Base-by-base conservation (phyloP, 2,888 invertebrate genomes). In the Drosophila ustulata region DNA sequence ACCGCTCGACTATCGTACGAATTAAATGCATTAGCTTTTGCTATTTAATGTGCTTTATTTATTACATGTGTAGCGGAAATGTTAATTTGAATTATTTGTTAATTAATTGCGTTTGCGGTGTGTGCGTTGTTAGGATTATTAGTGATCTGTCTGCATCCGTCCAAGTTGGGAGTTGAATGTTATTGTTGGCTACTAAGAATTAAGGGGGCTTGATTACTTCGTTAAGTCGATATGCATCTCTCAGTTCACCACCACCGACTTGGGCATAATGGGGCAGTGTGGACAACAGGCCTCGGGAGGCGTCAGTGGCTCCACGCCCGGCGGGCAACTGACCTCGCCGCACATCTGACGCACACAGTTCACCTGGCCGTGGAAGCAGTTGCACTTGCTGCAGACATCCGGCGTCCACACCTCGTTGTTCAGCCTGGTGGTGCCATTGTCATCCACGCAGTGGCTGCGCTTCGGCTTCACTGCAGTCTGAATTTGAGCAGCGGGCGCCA, bases 381-480 rank as follows among this genome's bases (percentile, higher is more conserved):
- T 90, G 75, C 94, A 94, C 64, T 92, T 91, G 50, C 93, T 93
- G 80, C 94, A 94, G 30, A 90, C 91, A 75, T 93, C 93, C 63
- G 90, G 90, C 5, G 90, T 83, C 94, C 94, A 94, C 43, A 91
- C 88, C 78, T 94, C 93, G 64, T 93, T 93, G 78, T 93, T 92
- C 50, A 92, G 80, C 41, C 93, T 91, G 50, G 91, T 90, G 41
- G 88, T 91, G 18, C 93, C 93, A 6, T 89, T 91, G 39, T 90
- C 89, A 74, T 93, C 93, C 45, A 92, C 90, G 70, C 92, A 93
- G 72, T 92, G 92, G 55, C 90, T 90, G 26, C 91, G 88, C 53
- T 89, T 88, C 13, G 88, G 85, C 45, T 90, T 89, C 6, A 45
- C 3, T 4, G 45, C 57, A 9, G 66, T 64, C 23, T 30, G 30